Conservation (phyloP, 2,888 invertebrate genomes). For the Pseudococcus jackbeardsleyi region DNA sequence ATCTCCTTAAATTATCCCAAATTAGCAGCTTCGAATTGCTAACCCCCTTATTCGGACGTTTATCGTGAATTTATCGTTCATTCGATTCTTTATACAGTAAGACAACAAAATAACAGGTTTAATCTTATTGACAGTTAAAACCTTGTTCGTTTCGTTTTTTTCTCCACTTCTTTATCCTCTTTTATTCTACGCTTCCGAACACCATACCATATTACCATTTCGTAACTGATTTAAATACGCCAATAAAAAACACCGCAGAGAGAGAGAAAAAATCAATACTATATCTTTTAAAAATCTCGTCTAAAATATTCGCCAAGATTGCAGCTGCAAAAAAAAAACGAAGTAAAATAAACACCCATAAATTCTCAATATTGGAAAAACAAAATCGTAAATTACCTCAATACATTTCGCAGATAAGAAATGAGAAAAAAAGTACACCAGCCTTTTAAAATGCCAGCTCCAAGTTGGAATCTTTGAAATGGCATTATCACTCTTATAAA, state of each 20-base stretch:
- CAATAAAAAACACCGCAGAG: not conserved
- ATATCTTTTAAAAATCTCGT: conserved; percentile 32
- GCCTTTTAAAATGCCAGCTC: not conserved
- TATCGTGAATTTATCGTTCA: conserved; percentile 2
- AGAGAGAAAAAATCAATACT: not conserved
- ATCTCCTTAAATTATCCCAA: not conserved
- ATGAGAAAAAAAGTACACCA: not conserved
- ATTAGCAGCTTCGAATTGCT: not conserved
- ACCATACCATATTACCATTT: not conserved
- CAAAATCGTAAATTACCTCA: conserved; percentile 43
- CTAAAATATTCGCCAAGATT: not conserved
- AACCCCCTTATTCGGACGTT: not conserved
- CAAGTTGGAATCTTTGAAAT: not conserved
- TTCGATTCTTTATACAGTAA: not conserved
- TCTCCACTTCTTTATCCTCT: not conserved
- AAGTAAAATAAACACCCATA: not conserved
- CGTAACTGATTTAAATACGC: not conserved
- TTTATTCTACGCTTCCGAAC: not conserved
- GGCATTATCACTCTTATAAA: conserved; percentile 40
- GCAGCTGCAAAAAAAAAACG: not conserved
- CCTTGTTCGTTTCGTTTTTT: not conserved
- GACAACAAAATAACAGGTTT: not conserved
- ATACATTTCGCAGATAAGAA: not conserved
- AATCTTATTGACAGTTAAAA: conserved; percentile 15
- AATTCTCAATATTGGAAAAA: conserved; percentile 13